Percentiles rank a stretch among this genome's conserved stretches.
Conservation (phyloP, 1,140 invertebrate species). For the Scaptomyza montana region DNA sequence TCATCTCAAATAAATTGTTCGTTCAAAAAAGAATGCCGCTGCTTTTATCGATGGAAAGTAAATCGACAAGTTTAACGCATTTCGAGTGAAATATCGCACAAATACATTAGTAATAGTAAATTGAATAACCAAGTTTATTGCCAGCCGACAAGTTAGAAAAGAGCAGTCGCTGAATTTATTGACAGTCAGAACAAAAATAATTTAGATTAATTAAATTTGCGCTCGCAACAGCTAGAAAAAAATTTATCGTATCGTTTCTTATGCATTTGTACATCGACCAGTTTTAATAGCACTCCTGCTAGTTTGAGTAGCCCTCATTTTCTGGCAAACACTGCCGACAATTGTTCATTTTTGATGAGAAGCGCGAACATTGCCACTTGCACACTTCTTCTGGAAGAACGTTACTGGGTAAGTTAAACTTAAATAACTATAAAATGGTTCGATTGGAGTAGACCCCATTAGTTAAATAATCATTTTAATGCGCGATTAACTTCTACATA, state of each 20-base stretch:
- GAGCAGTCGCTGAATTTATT: constrained; percentile 1
- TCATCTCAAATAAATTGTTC: neutral
- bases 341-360: neutral
- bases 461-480: neutral
- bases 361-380: neutral
- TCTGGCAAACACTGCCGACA: neutral
- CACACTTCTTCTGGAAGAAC: neutral
- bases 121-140: too few species aligned
- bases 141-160: neutral
- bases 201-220: constrained; percentile 11
- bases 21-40: neutral
- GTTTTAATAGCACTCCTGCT: neutral
- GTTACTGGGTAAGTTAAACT: constrained; percentile 5
- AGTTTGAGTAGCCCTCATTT: neutral
- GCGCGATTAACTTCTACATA: constrained; percentile 3
- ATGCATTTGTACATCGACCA: constrained; percentile 8
- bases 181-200: neutral
- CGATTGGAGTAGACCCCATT: neutral
- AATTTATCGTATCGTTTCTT: neutral
- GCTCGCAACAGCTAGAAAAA: neutral
- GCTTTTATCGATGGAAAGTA: too few species aligned
- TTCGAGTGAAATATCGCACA: too few species aligned
- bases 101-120: too few species aligned
- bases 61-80: too few species aligned
- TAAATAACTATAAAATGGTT: constrained; percentile 1